Evolutionary conservation across 2,888 invertebrate species (phyloP).

Genomic region (Lasiommata megera): DNA sequence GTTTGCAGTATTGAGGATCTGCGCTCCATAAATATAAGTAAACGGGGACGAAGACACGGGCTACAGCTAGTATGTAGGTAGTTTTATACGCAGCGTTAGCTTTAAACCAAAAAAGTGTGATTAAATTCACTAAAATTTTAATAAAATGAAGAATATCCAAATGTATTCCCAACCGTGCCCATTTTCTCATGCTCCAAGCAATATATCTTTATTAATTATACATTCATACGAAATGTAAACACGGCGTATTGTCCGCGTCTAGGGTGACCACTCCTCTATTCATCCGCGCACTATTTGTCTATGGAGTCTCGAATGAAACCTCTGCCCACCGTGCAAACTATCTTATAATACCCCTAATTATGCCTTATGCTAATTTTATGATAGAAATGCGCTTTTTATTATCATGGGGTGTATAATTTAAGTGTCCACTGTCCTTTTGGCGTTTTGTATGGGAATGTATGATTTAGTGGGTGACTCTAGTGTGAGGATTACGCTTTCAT

Average conservation of each 20-base stretch:
- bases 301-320: constrained; percentile 44
- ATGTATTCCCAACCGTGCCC: constrained; percentile 54
- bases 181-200: constrained; percentile 71
- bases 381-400: constrained; percentile 49
- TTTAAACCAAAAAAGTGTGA: background rate
- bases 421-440: constrained; percentile 43
- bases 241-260: constrained; percentile 53
- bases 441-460: constrained; percentile 64
- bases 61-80: too few species aligned
- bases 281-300: constrained; percentile 48
- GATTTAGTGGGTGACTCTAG: constrained; percentile 56
- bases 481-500: constrained; percentile 28
- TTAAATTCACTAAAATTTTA: background rate
- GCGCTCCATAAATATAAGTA: too few species aligned
- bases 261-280: constrained; percentile 5
- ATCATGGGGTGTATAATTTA: constrained; percentile 63
- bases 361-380: constrained; percentile 74
- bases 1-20: too few species aligned
- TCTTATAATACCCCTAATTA: constrained; percentile 73
- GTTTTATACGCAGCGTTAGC: too few species aligned
- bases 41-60: too few species aligned
- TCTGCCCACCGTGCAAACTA: constrained; percentile 70
- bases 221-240: constrained; percentile 78
- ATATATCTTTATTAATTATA: constrained; percentile 76
- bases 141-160: constrained; percentile 23